A percentile compares a stretch with the other conserved stretches of the same genome.
phyloP scores from a whole-genome alignment of 2,888 invertebrate genomes.

The Axea sp. region DNA sequence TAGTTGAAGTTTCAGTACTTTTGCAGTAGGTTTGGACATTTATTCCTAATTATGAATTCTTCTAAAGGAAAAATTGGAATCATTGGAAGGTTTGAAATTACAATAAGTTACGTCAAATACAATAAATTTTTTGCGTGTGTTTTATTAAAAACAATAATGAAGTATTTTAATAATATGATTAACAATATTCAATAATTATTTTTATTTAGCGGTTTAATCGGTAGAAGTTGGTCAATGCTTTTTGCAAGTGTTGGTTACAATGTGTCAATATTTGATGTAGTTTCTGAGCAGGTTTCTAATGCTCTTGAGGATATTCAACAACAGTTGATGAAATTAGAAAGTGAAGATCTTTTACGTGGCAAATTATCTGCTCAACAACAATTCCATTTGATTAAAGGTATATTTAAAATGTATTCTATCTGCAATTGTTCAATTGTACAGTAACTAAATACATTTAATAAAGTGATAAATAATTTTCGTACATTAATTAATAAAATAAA shows the following conservation, averaged over 20 bases:
- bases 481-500: too few species aligned
- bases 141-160: not conserved
- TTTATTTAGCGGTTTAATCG: slow-evolving; percentile 98
- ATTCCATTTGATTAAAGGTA: slow-evolving; percentile 86
- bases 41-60: slow-evolving; percentile 66
- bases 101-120: too few species aligned
- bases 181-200: too few species aligned
- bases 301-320: slow-evolving; percentile 87
- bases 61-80: slow-evolving; percentile 86
- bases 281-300: slow-evolving; percentile 86
- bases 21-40: not conserved
- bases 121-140: not conserved
- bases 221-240: slow-evolving; percentile 98
- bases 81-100: slow-evolving; percentile 84
- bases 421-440: too few species aligned
- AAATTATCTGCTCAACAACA: slow-evolving; percentile 87
- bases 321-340: slow-evolving; percentile 87
- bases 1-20: slow-evolving; percentile 1
- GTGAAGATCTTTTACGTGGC: slow-evolving; percentile 88
- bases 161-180: not conserved
- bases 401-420: too few species aligned
- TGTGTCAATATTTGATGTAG: slow-evolving; percentile 92
- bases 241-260: slow-evolving; percentile 95
- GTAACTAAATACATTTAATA: too few species aligned
- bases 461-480: too few species aligned